A percentile compares a stretch with the other conserved stretches of the same genome.
These are phyloP conservation scores for Plutomurus gul DNA, from an alignment of 1,140 invertebrate genomes.

Conservation along the genomic window DNA sequence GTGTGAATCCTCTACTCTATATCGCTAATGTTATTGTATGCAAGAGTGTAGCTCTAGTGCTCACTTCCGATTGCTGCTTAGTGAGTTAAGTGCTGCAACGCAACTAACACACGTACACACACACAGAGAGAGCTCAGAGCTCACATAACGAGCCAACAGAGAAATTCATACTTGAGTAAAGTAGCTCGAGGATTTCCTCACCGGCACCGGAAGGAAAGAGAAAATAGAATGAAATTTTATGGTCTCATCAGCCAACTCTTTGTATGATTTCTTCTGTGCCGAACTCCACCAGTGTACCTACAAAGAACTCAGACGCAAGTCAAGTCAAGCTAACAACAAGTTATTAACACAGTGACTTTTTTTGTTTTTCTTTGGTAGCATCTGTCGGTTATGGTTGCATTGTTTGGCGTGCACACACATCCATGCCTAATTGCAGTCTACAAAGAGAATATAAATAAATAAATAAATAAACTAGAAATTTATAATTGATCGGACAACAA, in stretches of 20 bases:
- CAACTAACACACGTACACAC: neutral
- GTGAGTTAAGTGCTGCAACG: neutral
- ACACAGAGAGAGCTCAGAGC: neutral
- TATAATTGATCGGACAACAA: neutral
- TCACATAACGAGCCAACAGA: neutral
- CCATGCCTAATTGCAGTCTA: neutral
- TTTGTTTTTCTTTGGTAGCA: neutral
- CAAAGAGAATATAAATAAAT: neutral
- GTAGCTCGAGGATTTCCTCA: neutral
- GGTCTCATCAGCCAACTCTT: neutral
- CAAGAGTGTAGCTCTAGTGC: too few species aligned
- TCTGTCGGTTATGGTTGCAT: neutral
- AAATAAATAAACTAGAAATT: neutral
- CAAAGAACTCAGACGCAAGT: too few species aligned
- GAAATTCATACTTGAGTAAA: neutral
- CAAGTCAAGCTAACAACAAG: neutral
- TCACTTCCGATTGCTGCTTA: too few species aligned
- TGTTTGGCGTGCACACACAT: neutral
- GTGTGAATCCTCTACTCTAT: too few species aligned
- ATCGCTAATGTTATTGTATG: too few species aligned
- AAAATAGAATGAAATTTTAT: slow-evolving; percentile 20
- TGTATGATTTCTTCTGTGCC: neutral
- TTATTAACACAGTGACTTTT: too few species aligned
- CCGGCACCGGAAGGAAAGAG: slow-evolving; percentile 21
- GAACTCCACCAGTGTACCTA: too few species aligned